Conservation (phyloP, 2,888 invertebrate species). For the Agrenia bidenticulata region DNA sequence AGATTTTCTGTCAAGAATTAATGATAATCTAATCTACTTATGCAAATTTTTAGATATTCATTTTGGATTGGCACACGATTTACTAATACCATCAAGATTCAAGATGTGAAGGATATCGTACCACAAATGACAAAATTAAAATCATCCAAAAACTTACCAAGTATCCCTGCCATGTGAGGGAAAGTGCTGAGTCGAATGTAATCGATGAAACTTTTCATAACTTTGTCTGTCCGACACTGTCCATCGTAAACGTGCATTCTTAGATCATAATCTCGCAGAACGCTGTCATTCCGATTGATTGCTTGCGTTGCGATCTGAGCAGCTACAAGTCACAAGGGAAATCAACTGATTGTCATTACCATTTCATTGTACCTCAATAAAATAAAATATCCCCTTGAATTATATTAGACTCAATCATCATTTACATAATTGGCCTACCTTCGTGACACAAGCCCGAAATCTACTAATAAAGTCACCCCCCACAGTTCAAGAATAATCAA, state of each 20-base stretch:
- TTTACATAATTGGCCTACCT: too few relatives aligned
- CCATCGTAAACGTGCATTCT: constrained; percentile 57
- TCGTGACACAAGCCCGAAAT: too few relatives aligned
- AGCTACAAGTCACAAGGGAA: constrained; percentile 57
- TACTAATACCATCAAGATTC: too few relatives aligned
- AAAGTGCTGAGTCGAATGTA: constrained; percentile 64
- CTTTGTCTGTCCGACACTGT: constrained; percentile 70
- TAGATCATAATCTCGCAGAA: constrained; percentile 66
- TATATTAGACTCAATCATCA: neutral
- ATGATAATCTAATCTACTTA: too few relatives aligned
- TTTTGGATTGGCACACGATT: too few relatives aligned
- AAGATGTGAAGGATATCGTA: too few relatives aligned
- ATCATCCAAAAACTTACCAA: constrained; percentile 62
- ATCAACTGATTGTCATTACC: constrained; percentile 1
- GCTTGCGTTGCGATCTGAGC: constrained; percentile 66
- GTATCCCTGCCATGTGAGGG: constrained; percentile 67
- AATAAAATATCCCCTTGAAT: neutral
- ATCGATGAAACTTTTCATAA: constrained; percentile 73
- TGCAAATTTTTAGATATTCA: too few relatives aligned
- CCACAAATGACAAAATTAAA: too few relatives aligned
- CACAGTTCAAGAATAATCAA: too few relatives aligned
- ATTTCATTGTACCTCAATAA: too few relatives aligned
- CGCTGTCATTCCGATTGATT: constrained; percentile 63
- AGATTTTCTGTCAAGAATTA: too few relatives aligned
- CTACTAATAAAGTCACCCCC: too few relatives aligned